Conservation (phyloP, 1,140 invertebrate genomes). For the Epicauta chinensis region DNA sequence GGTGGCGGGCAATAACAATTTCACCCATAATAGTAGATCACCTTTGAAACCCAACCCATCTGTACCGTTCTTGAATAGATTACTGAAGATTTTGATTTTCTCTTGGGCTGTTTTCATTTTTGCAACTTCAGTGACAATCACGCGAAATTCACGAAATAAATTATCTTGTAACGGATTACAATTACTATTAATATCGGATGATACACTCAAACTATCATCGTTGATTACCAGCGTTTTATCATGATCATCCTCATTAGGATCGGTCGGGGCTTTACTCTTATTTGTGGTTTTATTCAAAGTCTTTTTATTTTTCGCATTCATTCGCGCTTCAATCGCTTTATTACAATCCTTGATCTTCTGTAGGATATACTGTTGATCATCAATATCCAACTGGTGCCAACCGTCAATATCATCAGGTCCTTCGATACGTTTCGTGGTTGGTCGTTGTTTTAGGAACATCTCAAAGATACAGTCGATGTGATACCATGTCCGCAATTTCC, state of each 20-base stretch:
- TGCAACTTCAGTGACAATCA: constrained; percentile 17
- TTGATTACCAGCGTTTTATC: constrained; percentile 72
- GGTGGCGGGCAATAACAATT: constrained; percentile 74
- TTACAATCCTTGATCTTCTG: constrained; percentile 46
- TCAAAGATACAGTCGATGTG: constrained; percentile 78
- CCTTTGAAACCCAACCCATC: constrained; percentile 65
- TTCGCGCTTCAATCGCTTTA: constrained; percentile 34
- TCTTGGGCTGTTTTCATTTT: constrained; percentile 64
- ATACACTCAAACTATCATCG: not conserved
- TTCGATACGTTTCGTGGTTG: constrained; percentile 76
- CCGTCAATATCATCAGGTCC: constrained; percentile 72
- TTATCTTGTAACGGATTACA: too few species aligned
- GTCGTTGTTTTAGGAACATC: constrained; percentile 67
- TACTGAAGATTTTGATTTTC: constrained; percentile 71
- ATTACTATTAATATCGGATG: too few species aligned
- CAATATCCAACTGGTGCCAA: constrained; percentile 59
- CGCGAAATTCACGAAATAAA: too few species aligned
- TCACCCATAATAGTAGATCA: constrained; percentile 75
- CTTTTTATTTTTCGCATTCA: not conserved
- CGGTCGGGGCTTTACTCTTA: constrained; percentile 51
- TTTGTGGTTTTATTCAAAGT: not conserved
- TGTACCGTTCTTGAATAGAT: constrained; percentile 62
- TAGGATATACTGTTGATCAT: constrained; percentile 62
- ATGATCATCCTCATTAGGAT: constrained; percentile 70
- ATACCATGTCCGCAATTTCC: constrained; percentile 81